Evolutionary conservation across 1,140 invertebrate species (phyloP).

Genomic region (Hirudo medicinalis): DNA sequence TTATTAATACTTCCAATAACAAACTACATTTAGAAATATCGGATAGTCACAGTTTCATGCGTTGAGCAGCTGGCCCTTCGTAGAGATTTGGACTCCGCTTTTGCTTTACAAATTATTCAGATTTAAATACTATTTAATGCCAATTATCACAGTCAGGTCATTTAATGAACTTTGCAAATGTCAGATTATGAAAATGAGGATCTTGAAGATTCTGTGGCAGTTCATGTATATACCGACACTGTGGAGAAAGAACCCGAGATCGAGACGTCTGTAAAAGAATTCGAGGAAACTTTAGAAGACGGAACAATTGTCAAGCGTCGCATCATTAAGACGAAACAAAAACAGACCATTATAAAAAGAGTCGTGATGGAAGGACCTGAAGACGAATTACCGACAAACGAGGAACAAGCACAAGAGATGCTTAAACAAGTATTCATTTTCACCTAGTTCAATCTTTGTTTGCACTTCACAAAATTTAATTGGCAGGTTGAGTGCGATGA

Average conservation of each 20-base stretch:
- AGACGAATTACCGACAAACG: constrained; percentile 16
- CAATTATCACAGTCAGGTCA: neutral
- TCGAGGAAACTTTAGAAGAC: constrained; percentile 33
- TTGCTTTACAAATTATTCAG: neutral
- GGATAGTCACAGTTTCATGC: no score
- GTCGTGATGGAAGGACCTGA: constrained; percentile 24
- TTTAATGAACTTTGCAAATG: constrained; percentile 1
- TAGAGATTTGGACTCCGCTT: neutral
- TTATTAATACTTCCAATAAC: no score
- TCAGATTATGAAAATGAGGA: constrained; percentile 14
- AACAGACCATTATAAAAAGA: constrained; percentile 22
- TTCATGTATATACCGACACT: constrained; percentile 29
- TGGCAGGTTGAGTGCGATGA: constrained; percentile 13
- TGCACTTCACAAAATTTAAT: neutral
- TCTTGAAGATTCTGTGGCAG: neutral
- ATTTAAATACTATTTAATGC: constrained; percentile 1
- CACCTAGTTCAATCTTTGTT: neutral
- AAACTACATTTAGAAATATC: no score
- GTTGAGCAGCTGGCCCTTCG: no score
- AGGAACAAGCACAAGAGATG: constrained; percentile 20
- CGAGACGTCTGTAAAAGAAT: constrained; percentile 33
- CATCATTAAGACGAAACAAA: constrained; percentile 25
- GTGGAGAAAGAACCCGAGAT: constrained; percentile 32
- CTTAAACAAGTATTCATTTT: constrained; percentile 1
- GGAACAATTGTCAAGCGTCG: constrained; percentile 32